Percentiles rank a stretch among this genome's conserved stretches.
These are phyloP conservation scores for Dicyrtoma fusca DNA, from an alignment of 2,888 invertebrate species.

Conservation along the genomic window DNA sequence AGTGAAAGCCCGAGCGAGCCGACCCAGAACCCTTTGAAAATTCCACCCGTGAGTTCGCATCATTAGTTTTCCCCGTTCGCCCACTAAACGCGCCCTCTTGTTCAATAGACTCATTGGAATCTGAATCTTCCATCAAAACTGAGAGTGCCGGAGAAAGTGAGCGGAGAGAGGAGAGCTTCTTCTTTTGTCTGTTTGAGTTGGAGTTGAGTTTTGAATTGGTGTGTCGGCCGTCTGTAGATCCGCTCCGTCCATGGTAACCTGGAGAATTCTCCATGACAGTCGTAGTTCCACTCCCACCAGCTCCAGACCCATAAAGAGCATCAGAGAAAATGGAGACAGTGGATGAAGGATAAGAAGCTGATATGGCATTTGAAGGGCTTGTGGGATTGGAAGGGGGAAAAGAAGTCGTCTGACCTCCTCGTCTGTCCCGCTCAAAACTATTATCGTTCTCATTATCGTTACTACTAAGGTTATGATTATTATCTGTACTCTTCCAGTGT, in stretches of 20 bases:
- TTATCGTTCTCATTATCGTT: background rate
- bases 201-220: background rate
- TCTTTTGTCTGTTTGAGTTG: slow-evolving; percentile 3
- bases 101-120: background rate
- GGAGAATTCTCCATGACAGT: no score
- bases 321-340: no score
- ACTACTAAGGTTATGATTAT: no score
- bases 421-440: slow-evolving; percentile 10
- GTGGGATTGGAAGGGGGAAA: background rate
- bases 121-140: slow-evolving; percentile 4
- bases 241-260: no score
- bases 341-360: background rate
- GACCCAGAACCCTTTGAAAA: background rate
- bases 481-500: no score
- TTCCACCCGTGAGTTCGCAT: slow-evolving; percentile 8
- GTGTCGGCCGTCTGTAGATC: no score
- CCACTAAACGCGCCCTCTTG: background rate
- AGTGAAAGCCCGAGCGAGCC: background rate
- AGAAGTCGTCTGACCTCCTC: background rate
- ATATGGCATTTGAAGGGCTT: background rate
- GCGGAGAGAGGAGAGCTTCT: slow-evolving; percentile 2
- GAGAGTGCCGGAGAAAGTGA: background rate
- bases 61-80: background rate
- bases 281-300: background rate
- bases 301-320: background rate